A percentile compares a stretch with the other conserved stretches of the same genome.
Evolutionary conservation across 2,113 vertebrate species (phyloP).

Genomic region (Pipa parva): DNA sequence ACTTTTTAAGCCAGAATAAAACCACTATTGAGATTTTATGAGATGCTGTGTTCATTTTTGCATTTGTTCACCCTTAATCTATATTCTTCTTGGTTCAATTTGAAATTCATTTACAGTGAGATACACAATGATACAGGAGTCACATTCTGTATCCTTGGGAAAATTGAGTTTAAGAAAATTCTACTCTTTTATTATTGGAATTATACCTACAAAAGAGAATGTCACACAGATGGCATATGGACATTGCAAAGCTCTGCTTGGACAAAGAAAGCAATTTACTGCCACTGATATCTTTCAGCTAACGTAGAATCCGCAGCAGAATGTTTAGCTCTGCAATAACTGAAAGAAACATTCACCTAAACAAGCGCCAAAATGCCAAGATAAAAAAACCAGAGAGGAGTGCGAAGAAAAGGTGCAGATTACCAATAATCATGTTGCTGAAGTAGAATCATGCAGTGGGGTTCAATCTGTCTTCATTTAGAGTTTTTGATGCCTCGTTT

Average conservation of each 20-base stretch:
- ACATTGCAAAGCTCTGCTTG: neutral
- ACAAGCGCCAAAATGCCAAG: neutral
- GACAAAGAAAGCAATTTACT: conserved; percentile 11
- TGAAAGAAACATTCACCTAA: neutral
- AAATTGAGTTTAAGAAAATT: neutral
- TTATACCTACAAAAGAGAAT: conserved; percentile 3
- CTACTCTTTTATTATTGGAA: neutral
- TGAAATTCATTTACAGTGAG: neutral
- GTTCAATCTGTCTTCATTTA: neutral
- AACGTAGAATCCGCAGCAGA: neutral
- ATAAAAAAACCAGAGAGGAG: neutral
- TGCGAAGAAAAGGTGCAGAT: conserved; percentile 1
- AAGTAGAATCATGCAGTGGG: neutral
- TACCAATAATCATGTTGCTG: neutral
- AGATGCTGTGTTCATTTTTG: too few relatives aligned
- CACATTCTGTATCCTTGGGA: too few relatives aligned
- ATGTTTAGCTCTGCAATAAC: conserved; percentile 2
- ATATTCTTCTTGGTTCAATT: neutral
- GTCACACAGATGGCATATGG: neutral
- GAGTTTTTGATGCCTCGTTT: neutral
- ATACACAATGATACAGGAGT: neutral
- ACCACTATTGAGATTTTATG: too few relatives aligned
- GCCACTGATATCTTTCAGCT: neutral
- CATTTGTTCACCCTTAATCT: too few relatives aligned
- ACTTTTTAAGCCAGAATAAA: too few relatives aligned